phyloP scores from a whole-genome alignment of 2,888 invertebrate genomes.

The Odontocolon sp. region DNA sequence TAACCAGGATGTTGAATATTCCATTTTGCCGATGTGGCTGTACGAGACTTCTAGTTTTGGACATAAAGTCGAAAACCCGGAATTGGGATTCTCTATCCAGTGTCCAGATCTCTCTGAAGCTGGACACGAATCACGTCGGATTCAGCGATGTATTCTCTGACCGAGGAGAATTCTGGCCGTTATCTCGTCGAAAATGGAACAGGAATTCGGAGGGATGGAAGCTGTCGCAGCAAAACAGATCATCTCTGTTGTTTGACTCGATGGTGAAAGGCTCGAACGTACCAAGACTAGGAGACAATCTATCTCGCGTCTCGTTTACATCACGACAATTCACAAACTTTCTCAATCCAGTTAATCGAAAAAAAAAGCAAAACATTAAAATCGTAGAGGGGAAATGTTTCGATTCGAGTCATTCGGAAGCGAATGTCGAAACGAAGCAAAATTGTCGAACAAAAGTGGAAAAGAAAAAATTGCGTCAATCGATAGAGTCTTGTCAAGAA shows the following conservation, averaged over 20 bases:
- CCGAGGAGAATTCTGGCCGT: constrained; percentile 12
- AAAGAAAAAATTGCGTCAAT: not conserved
- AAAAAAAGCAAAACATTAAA: not conserved
- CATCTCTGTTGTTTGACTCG: constrained; percentile 9
- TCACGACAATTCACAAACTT: constrained; percentile 30
- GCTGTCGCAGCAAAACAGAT: constrained; percentile 13
- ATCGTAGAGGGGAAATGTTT: constrained; percentile 1
- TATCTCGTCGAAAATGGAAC: constrained; percentile 3
- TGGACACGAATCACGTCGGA: constrained; percentile 2
- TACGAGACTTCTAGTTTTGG: not conserved
- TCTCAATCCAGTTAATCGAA: constrained; percentile 6
- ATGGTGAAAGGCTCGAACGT: constrained; percentile 9
- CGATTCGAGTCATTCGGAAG: constrained; percentile 1
- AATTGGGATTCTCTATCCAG: not conserved
- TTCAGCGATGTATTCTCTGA: constrained; percentile 22
- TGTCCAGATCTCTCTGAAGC: constrained; percentile 9
- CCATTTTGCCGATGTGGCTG: not conserved
- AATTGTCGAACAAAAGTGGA: not conserved
- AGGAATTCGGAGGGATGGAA: constrained; percentile 7
- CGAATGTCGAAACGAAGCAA: not conserved
- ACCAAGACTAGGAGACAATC: constrained; percentile 33
- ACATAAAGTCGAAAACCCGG: not conserved
- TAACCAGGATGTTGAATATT: constrained; percentile 19
- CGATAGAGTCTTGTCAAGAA: not conserved
- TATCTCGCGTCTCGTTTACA: constrained; percentile 21